These are phyloP conservation scores for Varecia variegata DNA, from an alignment of 2,797 vertebrate genomes.

Conservation along the genomic window DNA sequence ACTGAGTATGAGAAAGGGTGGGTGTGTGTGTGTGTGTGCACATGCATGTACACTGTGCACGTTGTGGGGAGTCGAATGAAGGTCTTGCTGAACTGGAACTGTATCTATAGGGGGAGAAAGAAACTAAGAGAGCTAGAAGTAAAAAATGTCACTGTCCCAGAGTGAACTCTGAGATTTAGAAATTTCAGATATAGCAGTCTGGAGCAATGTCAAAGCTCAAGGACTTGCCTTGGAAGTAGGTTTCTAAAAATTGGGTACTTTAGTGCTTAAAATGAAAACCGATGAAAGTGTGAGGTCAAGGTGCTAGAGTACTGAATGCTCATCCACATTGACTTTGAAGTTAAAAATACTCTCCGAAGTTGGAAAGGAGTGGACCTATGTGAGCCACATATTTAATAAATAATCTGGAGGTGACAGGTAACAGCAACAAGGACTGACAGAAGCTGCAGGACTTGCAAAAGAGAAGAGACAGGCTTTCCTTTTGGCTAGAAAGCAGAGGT, in stretches of 20 bases:
- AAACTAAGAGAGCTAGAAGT: background rate
- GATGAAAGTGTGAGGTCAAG: background rate
- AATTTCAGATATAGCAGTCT: background rate
- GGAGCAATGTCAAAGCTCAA: background rate
- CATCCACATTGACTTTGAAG: background rate
- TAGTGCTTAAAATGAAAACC: background rate
- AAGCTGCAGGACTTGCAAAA: background rate
- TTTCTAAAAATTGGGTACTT: background rate
- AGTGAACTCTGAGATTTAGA: background rate
- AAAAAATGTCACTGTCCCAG: background rate
- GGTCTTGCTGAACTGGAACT: background rate
- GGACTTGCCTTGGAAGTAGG: background rate
- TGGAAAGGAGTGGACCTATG: background rate
- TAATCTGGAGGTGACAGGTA: background rate
- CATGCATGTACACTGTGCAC: fast-evolving
- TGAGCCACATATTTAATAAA: background rate
- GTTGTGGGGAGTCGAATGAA: background rate
- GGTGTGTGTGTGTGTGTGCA: background rate
- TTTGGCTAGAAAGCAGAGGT: background rate
- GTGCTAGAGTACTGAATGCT: background rate
- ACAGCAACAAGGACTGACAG: background rate
- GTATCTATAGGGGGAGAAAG: background rate
- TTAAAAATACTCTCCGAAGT: background rate
- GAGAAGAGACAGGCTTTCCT: background rate
- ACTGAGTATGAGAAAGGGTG: background rate